Evolutionary conservation across 2,888 invertebrate genomes (phyloP), one percentile per base, ranked within the genome.

Genomic region (Eumacrocentrus americanus): DNA sequence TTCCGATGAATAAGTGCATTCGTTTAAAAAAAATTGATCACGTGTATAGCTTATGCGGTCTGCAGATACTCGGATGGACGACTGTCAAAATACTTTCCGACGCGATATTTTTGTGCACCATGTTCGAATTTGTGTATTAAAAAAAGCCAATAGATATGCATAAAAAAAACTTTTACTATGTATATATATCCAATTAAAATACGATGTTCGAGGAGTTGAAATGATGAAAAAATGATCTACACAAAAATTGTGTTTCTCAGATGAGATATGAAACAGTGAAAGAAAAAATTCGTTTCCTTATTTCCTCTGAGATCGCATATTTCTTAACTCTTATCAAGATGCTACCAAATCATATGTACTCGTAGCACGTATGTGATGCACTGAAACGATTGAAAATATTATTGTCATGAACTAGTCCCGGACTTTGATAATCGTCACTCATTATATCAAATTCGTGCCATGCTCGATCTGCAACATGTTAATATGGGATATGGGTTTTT

Each of bases 131-230:
- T 46, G 46, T 47, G 37, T 57, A 52, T 50, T 60, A 52, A 53
- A 37, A 53, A 63, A 60, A 67, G 62, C 62, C 71, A 69, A 71
- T 75, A 75, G 72, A 69, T 75, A 75, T 77, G 77, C 75, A 76
- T 76, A 77, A 76, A 74, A 73, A 70, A 74, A 75, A 74, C 75
- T 77, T 70, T 71, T 77, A 75, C 75, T 69, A 65, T 78, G 76
- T 78, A 78, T 72, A 78, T 78, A 78, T 78, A 76, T 77, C 75
- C 68, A 78, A 77, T 77, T 78, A 63, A 44, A 40, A 65, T 62
- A 61, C 64, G 64, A 66, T 55, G 67, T 63, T 65, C 63, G 65
- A 60, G 61, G 58, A 59, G 62, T 63, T 58, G 48, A 58, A 56
- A 60, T 46, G 54, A 38, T 23, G 12, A 22, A 22, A 6, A 44